These are phyloP conservation scores for Hycleus cichorii DNA, from an alignment of 1,140 invertebrate species.

Conservation along the genomic window DNA sequence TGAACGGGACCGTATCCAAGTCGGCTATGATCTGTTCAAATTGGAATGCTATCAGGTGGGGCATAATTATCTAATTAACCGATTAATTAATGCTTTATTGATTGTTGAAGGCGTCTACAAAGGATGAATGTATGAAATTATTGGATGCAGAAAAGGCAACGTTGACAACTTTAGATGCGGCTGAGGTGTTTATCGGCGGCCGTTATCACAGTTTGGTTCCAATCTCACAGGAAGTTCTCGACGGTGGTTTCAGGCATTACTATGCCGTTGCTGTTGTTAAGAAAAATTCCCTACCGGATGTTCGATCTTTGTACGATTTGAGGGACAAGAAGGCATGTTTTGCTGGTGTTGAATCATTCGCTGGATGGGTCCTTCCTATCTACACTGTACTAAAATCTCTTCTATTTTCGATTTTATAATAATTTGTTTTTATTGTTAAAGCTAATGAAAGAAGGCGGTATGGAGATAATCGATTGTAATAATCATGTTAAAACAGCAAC, in stretches of 20 bases:
- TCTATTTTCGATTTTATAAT: not conserved
- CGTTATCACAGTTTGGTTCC: slow-evolving; percentile 89
- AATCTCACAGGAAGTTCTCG: slow-evolving; percentile 69
- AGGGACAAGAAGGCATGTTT: slow-evolving; percentile 79
- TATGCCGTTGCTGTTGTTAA: slow-evolving; percentile 84
- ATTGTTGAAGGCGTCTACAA: slow-evolving; percentile 54
- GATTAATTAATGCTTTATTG: not conserved
- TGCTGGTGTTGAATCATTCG: slow-evolving; percentile 80
- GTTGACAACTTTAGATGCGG: slow-evolving; percentile 81
- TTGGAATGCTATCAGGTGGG: slow-evolving; percentile 56
- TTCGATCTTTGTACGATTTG: slow-evolving; percentile 60
- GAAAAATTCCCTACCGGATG: slow-evolving; percentile 52
- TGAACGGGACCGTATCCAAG: slow-evolving; percentile 53
- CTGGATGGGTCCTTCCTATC: slow-evolving; percentile 90
- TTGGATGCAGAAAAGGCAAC: slow-evolving; percentile 74
- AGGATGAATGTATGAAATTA: slow-evolving; percentile 74
- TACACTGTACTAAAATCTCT: slow-evolving; percentile 53
- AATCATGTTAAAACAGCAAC: slow-evolving; percentile 92
- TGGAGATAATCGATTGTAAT: slow-evolving; percentile 87
- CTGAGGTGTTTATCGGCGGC: slow-evolving; percentile 87
- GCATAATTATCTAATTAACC: not conserved
- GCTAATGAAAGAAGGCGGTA: slow-evolving; percentile 71
- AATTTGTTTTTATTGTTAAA: slow-evolving; percentile 40
- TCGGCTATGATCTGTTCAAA: slow-evolving; percentile 55
- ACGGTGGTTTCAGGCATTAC: slow-evolving; percentile 53